Base-by-base conservation (phyloP, 2,888 invertebrate genomes). In the Apamea anceps region DNA sequence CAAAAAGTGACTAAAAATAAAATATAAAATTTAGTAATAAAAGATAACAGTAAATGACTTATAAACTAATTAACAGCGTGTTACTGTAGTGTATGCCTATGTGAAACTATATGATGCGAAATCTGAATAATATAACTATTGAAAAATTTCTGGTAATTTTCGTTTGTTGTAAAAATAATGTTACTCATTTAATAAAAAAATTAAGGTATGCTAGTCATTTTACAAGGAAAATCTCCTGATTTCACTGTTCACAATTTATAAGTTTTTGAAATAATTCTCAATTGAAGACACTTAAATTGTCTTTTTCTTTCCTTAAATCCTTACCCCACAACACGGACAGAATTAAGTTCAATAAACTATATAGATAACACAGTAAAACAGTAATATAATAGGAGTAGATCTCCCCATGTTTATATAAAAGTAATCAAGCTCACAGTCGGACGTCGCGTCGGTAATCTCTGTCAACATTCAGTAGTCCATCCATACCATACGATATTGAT, bases 381-480 rank as follows among this genome's bases (percentile, higher is more conserved):
- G 37, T 37, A 37, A 37, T 37, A 5, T 37, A 37, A 37, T 37
- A 37, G 37, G 21, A 76, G 45, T 75, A 42, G 42, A 65, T 65
- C 18, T 45, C 25, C 18, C 65, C 28, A 18, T 54, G 77, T 42
- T 65, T 65, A 28, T 76, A 65, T 65, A 25, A 28, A 2, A n/a
- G 42, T 51, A n/a, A 77, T 76, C 45, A 57, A 60, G 28, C 21
- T 48, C 77, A 25, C 77, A 12, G 37, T 77, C 37, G 77, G 66
- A 57, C 32, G 54, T 32, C 54, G n/a, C 25, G 3, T n/a, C 54
- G 25, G 60, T 32, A 71, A 51, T 63, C 42, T 37, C 18, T 7
- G n/a, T n/a, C 32, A 37, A 70, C 45, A 60, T 25, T 37, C 25
- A 54, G 37, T 37, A n/a, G 12, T 37, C 18, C 12, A n/a, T n/a